Base-by-base conservation (phyloP, 1,140 invertebrate genomes). In the Philaenus spumarius region DNA sequence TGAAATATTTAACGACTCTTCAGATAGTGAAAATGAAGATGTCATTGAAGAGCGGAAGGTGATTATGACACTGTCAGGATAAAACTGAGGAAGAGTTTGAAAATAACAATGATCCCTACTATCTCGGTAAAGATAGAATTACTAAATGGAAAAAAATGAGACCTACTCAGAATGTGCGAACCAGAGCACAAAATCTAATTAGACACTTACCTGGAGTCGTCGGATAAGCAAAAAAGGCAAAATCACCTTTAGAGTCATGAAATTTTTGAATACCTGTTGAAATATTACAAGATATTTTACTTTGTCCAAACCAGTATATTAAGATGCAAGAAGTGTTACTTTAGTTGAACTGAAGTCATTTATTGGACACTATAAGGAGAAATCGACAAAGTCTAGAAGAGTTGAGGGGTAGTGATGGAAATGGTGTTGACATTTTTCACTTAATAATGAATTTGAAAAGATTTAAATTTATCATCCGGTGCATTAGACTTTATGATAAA, bases 181-280 rank as follows among this genome's bases (percentile, higher is more conserved):
- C 39, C 12, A 3, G 3, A 40, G 39, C 39, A 40, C 12, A 40
- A 40, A 17, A 3, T 40, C 12, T 40, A 40, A 40, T 40, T 5
- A 40, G 39, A 17, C 12, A 40, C 14, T 40, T 40, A 40, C 12
- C 12, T 40, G 39, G 39, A 2, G 12, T 40, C 39, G 17, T 14
- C 39, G 17, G 39, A 40, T 2, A 40, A 17, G 17, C 12, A 3
- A 14, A n/a, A 40, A 3, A 40, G 2, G 14, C 17, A 30, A 23
- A 52, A 19, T 34, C 30, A 35, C 9, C 48, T 34, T 19, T 52
- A 1, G 23, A 52, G 12, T 26, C 23, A 3, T 52, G 48, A 23
- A 52, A 52, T 35, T 52, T 52, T 17, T 23, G 24, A 15, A 52
- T 52, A 52, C 12, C 48, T 11, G n/a, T 26, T 52, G 48, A 52